Conservation (phyloP, 2,888 invertebrate species). For the Lypha dubia region DNA sequence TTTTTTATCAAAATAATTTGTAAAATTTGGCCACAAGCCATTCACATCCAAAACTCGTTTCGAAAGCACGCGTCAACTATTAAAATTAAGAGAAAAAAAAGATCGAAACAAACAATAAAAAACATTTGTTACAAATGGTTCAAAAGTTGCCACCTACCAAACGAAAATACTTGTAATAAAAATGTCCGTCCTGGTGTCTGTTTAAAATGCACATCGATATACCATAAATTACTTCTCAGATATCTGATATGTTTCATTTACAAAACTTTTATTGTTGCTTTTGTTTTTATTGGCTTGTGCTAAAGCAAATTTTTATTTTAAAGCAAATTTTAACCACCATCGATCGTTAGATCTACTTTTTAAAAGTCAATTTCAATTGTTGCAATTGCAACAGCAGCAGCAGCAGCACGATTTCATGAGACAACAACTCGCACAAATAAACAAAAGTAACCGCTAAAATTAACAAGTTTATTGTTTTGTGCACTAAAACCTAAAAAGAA, state of each 20-base stretch:
- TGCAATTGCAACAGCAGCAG: conserved; percentile 18
- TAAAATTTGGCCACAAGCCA: conserved; percentile 49
- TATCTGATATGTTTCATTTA: conserved; percentile 51
- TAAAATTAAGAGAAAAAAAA: conserved; percentile 14
- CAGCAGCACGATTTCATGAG: conserved; percentile 38
- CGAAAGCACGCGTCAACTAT: conserved; percentile 65
- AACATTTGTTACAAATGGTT: conserved; percentile 32
- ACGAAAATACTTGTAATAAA: conserved; percentile 1
- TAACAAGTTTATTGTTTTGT: conserved; percentile 19
- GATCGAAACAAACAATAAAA: conserved; percentile 11
- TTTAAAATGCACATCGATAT: background rate
- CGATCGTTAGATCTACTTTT: conserved; percentile 4
- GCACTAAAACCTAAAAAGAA: conserved; percentile 3
- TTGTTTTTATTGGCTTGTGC: conserved; percentile 21
- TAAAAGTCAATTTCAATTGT: conserved; percentile 4
- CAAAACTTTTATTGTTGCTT: conserved; percentile 20
- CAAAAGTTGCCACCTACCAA: conserved; percentile 28
- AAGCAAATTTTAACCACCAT: conserved; percentile 24
- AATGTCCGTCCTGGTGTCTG: conserved; percentile 16
- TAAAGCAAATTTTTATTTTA: conserved; percentile 1
- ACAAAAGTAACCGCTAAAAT: conserved; percentile 8
- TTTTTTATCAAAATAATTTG: conserved; percentile 26
- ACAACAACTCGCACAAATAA: background rate
- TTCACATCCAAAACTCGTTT: conserved; percentile 40
- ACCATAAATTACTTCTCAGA: conserved; percentile 31